phyloP scores from a whole-genome alignment of 2,888 invertebrate genomes.

The Malachius bipustulatus region DNA sequence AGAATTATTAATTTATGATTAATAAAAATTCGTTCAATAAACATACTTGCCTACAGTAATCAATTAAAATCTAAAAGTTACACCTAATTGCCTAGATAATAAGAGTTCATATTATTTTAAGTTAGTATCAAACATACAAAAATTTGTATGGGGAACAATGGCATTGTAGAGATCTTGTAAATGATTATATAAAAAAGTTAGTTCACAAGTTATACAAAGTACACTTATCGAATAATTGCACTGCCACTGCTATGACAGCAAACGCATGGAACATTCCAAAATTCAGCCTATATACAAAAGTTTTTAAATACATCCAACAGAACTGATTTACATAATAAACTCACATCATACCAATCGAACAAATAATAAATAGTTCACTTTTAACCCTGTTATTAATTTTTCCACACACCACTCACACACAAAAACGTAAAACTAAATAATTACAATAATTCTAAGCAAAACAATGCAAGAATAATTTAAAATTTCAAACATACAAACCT shows the following conservation, averaged over 20 bases:
- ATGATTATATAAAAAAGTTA: conserved; percentile 21
- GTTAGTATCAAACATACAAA: conserved; percentile 30
- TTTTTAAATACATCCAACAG: conserved; percentile 22
- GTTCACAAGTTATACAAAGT: neutral
- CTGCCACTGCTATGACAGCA: conserved; percentile 2
- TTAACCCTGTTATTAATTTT: too few relatives aligned
- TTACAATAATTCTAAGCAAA: too few relatives aligned
- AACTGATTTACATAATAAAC: too few relatives aligned
- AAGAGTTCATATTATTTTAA: conserved; percentile 16
- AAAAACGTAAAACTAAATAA: too few relatives aligned
- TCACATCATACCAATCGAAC: too few relatives aligned
- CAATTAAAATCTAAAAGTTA: too few relatives aligned
- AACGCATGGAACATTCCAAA: conserved; percentile 19
- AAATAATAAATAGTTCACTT: too few relatives aligned
- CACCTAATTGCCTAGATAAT: conserved; percentile 2
- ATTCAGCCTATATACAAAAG: conserved; percentile 23
- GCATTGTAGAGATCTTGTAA: conserved; percentile 34
- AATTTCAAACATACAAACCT: too few relatives aligned
- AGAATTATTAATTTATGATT: neutral
- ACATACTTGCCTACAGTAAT: neutral
- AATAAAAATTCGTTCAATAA: neutral
- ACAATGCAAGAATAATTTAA: too few relatives aligned
- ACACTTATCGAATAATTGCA: conserved; percentile 12
- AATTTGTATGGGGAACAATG: conserved; percentile 27
- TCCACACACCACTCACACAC: too few relatives aligned